phyloP scores from a whole-genome alignment of 1,140 invertebrate genomes.

The Nixonia krombeini region DNA sequence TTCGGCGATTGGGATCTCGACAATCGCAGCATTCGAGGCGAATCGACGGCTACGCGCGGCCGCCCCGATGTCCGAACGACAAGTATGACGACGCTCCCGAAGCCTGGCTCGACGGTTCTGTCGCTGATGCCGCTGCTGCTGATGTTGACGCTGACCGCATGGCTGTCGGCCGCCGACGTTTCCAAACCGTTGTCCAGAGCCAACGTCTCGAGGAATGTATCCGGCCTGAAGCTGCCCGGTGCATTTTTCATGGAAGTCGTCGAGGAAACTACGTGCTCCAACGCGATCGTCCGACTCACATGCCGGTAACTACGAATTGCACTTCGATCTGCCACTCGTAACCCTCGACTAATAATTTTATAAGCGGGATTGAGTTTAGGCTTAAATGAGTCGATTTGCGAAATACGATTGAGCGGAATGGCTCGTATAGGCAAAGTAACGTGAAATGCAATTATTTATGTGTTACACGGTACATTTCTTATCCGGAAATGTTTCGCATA shows the following conservation, averaged over 20 bases:
- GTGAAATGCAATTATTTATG: no score
- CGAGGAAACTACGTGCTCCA: constrained; percentile 62
- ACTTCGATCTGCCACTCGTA: no score
- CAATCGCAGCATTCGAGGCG: no score
- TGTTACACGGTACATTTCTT: no score
- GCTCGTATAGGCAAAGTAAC: no score
- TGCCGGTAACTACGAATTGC: constrained; percentile 33
- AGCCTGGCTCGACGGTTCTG: constrained; percentile 52
- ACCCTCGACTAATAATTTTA: background rate
- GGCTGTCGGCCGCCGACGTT: constrained; percentile 24
- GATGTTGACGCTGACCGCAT: constrained; percentile 37
- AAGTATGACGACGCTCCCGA: constrained; percentile 56
- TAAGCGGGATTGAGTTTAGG: background rate
- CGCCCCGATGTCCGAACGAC: constrained; percentile 14
- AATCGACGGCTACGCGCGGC: no score
- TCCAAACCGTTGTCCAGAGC: constrained; percentile 34
- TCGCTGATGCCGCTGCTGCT: constrained; percentile 47
- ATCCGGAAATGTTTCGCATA: no score
- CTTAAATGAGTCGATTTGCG: no score
- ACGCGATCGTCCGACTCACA: constrained; percentile 56
- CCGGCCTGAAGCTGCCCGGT: constrained; percentile 47
- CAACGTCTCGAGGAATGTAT: constrained; percentile 51
- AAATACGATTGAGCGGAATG: no score
- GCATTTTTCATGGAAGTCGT: constrained; percentile 62
- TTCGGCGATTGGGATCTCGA: no score